These are phyloP conservation scores for Oncorhynchus kisutch DNA, from an alignment of 2,113 vertebrate genomes.

Conservation along the genomic window DNA sequence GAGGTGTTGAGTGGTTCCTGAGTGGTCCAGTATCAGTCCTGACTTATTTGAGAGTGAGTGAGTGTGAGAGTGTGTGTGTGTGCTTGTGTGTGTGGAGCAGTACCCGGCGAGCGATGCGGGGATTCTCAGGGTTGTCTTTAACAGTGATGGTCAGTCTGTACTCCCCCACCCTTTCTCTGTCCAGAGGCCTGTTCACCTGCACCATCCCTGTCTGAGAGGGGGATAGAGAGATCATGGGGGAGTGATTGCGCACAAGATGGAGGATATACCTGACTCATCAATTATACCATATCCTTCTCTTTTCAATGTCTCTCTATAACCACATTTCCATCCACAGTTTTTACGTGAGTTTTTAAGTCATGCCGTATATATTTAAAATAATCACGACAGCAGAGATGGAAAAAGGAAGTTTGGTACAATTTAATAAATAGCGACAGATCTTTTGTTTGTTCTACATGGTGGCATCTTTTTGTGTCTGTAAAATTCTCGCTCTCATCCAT, in stretches of 20 bases:
- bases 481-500: no score
- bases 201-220: conserved; percentile 82
- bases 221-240: background rate
- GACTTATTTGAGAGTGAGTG: no score
- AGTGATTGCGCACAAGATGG: background rate
- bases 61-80: background rate
- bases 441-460: no score
- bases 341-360: no score
- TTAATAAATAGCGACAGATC: no score
- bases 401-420: no score
- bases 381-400: no score
- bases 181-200: conserved; percentile 88
- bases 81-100: conserved; percentile 23
- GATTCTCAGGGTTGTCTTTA: conserved; percentile 96
- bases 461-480: no score
- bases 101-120: conserved; percentile 93
- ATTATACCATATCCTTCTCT: background rate
- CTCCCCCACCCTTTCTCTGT: conserved; percentile 85
- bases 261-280: background rate
- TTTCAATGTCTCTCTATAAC: background rate
- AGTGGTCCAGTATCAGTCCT: no score
- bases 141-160: conserved; percentile 91
- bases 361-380: no score
- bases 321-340: background rate
- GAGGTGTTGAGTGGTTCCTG: no score